Percentiles rank a stretch among this genome's conserved stretches.
phyloP scores from a whole-genome alignment of 35 echinoderm and acorn worm species.

The Heliocidaris erythrogramma region DNA sequence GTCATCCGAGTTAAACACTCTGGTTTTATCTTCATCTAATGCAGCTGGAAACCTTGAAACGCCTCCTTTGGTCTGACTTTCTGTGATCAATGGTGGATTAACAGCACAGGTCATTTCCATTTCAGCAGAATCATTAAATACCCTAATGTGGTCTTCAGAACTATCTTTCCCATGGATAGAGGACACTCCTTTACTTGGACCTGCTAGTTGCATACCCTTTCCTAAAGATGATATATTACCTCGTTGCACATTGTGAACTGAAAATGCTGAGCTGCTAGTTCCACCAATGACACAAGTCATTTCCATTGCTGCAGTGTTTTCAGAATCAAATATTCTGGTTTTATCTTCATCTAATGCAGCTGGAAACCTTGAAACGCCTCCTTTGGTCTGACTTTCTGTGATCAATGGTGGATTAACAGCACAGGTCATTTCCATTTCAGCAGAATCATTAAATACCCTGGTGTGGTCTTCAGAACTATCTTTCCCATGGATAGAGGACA shows the following conservation, averaged over 20 bases:
- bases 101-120: too few species aligned
- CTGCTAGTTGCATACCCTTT: too few species aligned
- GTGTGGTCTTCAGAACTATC: neutral
- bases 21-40: constrained; percentile 14
- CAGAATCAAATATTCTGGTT: constrained; percentile 42
- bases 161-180: neutral
- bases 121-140: neutral
- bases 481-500: neutral
- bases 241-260: too few species aligned
- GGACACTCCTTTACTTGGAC: too few species aligned
- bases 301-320: constrained; percentile 58
- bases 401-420: neutral
- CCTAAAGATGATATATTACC: too few species aligned
- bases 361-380: neutral
- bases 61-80: neutral
- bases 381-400: neutral
- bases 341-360: neutral
- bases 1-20: constrained; percentile 31
- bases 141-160: neutral
- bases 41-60: neutral
- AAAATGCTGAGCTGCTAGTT: neutral
- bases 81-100: neutral
- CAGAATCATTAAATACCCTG: neutral
- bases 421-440: too few species aligned
- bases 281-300: constrained; percentile 36